Evolutionary conservation across 2,113 vertebrate species (phyloP), one percentile per base, ranked within the genome.

Genomic region (Caracal caracal): DNA sequence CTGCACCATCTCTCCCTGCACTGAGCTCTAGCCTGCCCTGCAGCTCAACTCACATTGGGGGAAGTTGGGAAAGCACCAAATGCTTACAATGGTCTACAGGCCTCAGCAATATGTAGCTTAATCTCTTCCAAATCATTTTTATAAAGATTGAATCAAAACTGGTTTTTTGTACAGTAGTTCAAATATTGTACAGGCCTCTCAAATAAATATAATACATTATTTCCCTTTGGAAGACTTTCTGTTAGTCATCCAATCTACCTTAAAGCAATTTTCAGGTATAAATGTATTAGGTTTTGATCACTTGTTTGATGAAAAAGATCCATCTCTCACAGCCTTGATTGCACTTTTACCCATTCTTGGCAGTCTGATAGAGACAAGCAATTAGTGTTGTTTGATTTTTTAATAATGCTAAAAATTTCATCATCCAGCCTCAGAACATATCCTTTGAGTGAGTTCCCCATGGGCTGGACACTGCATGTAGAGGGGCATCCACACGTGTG

Each of bases 191-290:
- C 19, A 88, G 76, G 40, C 56, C 43, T 95, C 83, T 90, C 30
- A 56, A 68, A 80, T 88, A 96, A 95, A 97, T 90, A 86, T 33
- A 92, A 92, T 66, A 63, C 40, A 90, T 93, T 96, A 96, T 91
- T 94, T 97, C 83, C 96, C 75, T 84, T 87, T 78, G 76, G 88
- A 96, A 97, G 94, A 85, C 71, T 91, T 96, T 96, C 88, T 90
- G 51, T 68, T 97, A 91, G 75, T 92, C 53, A 95, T 90, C 70
- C 70, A 94, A 85, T 96, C 73, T 95, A 80, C 94, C 70, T 86
- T 75, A 82, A 83, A 96, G 95, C 83, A 94, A 92, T 96, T 97
- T 35, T 83, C 49, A 96, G 82, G 91, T 84, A 17, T 78, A 84
- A 94, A 95, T 92, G 43, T 83, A 88, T 93, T 82, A 94, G 63